Conservation (phyloP, 2,888 invertebrate species). For the Pimpla rufipes region DNA sequence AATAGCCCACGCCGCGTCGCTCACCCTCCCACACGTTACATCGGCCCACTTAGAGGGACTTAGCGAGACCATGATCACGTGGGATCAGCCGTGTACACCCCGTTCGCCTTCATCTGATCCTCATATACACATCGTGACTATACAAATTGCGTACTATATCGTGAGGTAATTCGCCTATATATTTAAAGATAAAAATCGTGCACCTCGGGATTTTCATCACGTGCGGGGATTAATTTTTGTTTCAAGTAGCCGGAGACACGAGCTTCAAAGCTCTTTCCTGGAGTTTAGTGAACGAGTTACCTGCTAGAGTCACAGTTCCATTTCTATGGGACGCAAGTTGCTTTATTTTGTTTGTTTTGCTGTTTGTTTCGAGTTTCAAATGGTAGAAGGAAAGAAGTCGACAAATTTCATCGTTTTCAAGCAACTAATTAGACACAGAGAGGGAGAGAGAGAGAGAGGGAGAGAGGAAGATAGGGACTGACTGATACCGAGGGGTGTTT, state of each 20-base stretch:
- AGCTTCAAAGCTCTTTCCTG: background rate
- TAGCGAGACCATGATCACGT: constrained; percentile 36
- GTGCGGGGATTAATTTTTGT: background rate
- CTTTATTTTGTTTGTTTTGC: no score
- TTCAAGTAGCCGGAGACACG: constrained; percentile 32
- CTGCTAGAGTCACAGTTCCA: no score
- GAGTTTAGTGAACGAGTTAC: background rate
- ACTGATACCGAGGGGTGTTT: constrained; percentile 33
- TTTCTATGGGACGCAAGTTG: no score
- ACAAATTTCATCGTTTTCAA: constrained; percentile 58
- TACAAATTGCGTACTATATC: constrained; percentile 35
- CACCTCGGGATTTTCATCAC: background rate
- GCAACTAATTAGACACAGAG: constrained; percentile 53
- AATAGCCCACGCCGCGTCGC: constrained; percentile 52
- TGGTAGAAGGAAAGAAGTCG: constrained; percentile 4
- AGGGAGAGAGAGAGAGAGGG: no score
- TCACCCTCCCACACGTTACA: constrained; percentile 25
- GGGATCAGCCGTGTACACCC: constrained; percentile 35
- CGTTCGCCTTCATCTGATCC: constrained; percentile 29
- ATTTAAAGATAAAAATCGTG: constrained; percentile 28
- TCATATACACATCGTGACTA: constrained; percentile 33
- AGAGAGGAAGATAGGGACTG: background rate
- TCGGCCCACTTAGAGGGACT: constrained; percentile 54
- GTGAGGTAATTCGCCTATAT: constrained; percentile 2
- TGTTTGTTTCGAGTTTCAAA: no score